Conservation (phyloP, 37 sponge, comb jelly and placozoan genomes). For the Tethya wilhelma region DNA sequence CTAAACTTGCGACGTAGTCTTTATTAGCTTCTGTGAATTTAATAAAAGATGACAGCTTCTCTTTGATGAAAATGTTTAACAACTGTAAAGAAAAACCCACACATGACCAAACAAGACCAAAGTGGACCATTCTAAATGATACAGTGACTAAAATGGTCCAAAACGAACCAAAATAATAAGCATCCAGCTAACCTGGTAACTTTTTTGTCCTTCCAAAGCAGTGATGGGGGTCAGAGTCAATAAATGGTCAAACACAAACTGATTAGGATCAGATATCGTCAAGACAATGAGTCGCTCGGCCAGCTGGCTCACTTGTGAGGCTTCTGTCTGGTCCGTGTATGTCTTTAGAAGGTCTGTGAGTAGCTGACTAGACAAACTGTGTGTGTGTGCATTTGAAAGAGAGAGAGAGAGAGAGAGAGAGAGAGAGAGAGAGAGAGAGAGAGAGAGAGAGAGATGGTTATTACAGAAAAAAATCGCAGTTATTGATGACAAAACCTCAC, state of each 20-base stretch:
- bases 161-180: background rate
- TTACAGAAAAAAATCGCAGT: background rate
- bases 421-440: conserved; percentile 7
- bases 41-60: conserved; percentile 32
- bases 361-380: conserved; percentile 24
- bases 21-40: conserved; percentile 41
- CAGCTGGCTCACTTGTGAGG: background rate
- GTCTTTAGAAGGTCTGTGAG: conserved; percentile 37
- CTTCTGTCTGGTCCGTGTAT: conserved; percentile 14
- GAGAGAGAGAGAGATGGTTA: background rate
- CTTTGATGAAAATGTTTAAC: conserved; percentile 52
- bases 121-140: too few relatives aligned
- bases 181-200: conserved; percentile 33
- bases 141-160: too few relatives aligned
- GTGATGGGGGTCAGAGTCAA: conserved; percentile 25
- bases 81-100: conserved; percentile 42
- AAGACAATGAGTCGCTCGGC: conserved; percentile 38
- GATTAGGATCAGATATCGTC: conserved; percentile 34
- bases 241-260: conserved; percentile 48
- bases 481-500: background rate
- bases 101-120: too few relatives aligned
- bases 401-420: conserved; percentile 5
- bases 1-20: conserved; percentile 27
- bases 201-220: conserved; percentile 34
- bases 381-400: background rate